Evolutionary conservation across 2,113 vertebrate genomes (phyloP).

Genomic region (Mustela lutreola): DNA sequence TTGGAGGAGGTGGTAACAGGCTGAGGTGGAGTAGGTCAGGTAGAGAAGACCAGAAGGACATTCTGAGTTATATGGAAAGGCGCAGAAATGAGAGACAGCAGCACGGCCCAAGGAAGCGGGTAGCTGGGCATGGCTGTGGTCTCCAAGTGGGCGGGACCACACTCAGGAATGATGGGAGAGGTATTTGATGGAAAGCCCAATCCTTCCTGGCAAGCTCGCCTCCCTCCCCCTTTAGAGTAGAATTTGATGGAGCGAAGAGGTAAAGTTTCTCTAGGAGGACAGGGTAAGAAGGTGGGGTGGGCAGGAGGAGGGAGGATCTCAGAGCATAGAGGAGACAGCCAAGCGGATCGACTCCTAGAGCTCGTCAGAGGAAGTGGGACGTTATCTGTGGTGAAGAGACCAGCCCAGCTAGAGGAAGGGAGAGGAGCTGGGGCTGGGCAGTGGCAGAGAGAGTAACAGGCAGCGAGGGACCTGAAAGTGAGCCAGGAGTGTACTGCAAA

Average conservation of each 20-base stretch:
- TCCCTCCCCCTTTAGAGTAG: not conserved
- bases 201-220: not conserved
- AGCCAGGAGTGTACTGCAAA: not conserved
- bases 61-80: not conserved
- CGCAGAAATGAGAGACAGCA: not conserved
- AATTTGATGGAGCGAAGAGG: not conserved
- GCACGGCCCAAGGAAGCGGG: not conserved
- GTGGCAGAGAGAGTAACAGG: not conserved
- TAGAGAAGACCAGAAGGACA: not conserved
- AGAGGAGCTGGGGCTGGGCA: not conserved
- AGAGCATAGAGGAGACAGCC: not conserved
- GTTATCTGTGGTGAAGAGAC: not conserved
- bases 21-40: not conserved
- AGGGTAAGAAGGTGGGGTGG: not conserved
- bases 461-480: not conserved
- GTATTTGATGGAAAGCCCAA: not conserved
- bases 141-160: fast-evolving
- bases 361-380: not conserved
- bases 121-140: too few relatives aligned
- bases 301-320: not conserved
- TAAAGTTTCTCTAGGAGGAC: not conserved
- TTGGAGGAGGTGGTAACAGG: not conserved
- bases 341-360: not conserved
- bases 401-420: not conserved
- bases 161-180: not conserved